Conservation (phyloP, 1,140 invertebrate species). For the Sarcophaga bullata region DNA sequence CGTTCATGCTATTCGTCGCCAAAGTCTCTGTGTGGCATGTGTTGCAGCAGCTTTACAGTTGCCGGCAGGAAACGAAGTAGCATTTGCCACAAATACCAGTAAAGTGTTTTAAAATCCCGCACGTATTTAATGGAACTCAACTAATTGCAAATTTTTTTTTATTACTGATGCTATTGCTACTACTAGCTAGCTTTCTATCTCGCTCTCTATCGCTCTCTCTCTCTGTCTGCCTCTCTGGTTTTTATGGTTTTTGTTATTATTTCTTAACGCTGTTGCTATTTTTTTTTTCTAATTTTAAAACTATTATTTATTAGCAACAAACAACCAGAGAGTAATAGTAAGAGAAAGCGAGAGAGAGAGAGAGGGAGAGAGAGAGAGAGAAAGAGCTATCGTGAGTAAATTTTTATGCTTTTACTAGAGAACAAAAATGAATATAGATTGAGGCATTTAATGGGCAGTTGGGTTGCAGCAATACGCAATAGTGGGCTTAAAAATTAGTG, state of each 20-base stretch:
- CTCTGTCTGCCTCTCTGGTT: too few species aligned
- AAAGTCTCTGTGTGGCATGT: background rate
- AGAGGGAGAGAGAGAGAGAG: too few species aligned
- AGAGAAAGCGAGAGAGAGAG: too few species aligned
- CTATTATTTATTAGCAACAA: background rate
- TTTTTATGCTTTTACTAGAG: too few species aligned
- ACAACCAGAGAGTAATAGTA: background rate
- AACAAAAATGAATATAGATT: too few species aligned
- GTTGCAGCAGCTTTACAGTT: background rate
- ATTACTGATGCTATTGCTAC: background rate
- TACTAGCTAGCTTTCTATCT: background rate
- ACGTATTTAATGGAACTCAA: conserved; percentile 24
- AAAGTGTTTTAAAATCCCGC: conserved; percentile 21
- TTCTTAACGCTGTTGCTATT: background rate
- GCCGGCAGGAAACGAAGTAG: background rate
- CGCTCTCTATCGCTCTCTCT: too few species aligned
- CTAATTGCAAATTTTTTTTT: conserved; percentile 22
- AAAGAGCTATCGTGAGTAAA: too few species aligned
- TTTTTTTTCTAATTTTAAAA: conserved; percentile 5
- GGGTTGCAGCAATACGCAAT: too few species aligned
- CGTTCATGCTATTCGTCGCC: background rate
- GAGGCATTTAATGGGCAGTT: too few species aligned
- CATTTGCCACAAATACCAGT: conserved; percentile 18
- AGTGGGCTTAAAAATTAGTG: too few species aligned
- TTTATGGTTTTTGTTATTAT: too few species aligned